Evolutionary conservation across 1,140 invertebrate genomes (phyloP).

Genomic region (Parapsyche elsis): DNA sequence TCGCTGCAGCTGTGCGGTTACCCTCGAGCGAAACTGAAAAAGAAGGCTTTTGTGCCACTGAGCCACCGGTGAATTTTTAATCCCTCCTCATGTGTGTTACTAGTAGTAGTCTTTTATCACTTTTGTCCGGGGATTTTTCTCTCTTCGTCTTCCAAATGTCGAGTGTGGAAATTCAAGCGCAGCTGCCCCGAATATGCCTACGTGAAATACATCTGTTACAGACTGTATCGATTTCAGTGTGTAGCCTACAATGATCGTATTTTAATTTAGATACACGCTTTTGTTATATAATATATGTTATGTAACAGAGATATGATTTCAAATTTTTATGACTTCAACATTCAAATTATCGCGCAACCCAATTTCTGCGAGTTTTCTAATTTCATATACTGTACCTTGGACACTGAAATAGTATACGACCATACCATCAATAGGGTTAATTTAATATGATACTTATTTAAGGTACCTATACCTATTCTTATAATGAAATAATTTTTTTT

Average conservation of each 20-base stretch:
- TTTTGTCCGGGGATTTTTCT: not conserved
- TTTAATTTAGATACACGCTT: not conserved
- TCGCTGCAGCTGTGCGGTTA: not conserved
- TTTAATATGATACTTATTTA: no score
- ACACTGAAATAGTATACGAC: no score
- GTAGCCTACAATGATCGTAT: not conserved
- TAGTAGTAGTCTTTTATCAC: not conserved
- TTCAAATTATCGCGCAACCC: no score
- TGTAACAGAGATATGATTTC: not conserved
- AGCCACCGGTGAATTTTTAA: constrained; percentile 14
- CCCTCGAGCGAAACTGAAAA: not conserved
- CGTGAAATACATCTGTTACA: no score
- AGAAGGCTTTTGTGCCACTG: constrained; percentile 1
- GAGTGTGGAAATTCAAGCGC: not conserved
- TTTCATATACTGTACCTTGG: no score
- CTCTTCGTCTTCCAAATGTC: no score
- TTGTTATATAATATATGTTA: not conserved
- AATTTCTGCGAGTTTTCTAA: no score
- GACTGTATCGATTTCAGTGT: not conserved
- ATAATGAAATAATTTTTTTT: no score
- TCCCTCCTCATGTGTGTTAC: not conserved
- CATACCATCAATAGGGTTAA: no score
- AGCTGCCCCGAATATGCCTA: not conserved
- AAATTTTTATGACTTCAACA: no score
- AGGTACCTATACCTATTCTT: no score